Percentiles rank a stretch among this genome's conserved stretches.
Conservation (phyloP, 2,113 vertebrate species). For the Ceratotherium simum region DNA sequence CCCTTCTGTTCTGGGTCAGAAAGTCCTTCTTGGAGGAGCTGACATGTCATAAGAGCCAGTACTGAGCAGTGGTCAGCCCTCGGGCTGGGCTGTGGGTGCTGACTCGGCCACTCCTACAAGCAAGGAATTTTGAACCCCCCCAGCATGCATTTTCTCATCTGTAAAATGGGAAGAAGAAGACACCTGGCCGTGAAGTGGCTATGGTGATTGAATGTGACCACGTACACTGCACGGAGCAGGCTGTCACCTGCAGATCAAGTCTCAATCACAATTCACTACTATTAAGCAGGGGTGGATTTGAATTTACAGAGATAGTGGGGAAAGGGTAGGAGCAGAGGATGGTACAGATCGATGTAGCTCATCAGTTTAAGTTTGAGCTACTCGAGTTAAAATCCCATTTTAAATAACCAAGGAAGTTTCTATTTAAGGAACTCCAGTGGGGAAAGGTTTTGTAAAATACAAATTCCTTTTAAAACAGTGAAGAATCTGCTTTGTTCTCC, state of each 20-base stretch:
- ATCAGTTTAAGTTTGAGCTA: not conserved
- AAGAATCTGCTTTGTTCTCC: not conserved
- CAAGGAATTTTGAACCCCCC: not conserved
- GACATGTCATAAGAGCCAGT: not conserved
- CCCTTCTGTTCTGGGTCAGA: not conserved
- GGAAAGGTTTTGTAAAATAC: not conserved
- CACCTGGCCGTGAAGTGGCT: not conserved
- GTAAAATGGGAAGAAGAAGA: not conserved
- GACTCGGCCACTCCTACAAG: too few relatives aligned
- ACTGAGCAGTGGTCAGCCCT: not conserved
- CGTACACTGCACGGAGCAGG: fast-evolving
- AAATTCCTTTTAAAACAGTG: not conserved
- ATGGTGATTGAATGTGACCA: too few relatives aligned
- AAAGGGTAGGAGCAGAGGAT: fast-evolving
- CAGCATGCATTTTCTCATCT: not conserved
- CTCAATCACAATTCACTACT: fast-evolving
- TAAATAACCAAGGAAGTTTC: not conserved
- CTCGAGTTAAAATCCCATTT: not conserved
- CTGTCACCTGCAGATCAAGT: not conserved
- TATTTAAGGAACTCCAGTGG: not conserved
- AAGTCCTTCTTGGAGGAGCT: not conserved
- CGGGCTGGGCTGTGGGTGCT: not conserved
- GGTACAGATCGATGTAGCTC: fast-evolving
- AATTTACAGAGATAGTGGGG: not conserved
- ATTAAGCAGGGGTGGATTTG: not conserved